Evolutionary conservation across 2,113 vertebrate species (phyloP).

Genomic region (Ardeotis arabs): DNA sequence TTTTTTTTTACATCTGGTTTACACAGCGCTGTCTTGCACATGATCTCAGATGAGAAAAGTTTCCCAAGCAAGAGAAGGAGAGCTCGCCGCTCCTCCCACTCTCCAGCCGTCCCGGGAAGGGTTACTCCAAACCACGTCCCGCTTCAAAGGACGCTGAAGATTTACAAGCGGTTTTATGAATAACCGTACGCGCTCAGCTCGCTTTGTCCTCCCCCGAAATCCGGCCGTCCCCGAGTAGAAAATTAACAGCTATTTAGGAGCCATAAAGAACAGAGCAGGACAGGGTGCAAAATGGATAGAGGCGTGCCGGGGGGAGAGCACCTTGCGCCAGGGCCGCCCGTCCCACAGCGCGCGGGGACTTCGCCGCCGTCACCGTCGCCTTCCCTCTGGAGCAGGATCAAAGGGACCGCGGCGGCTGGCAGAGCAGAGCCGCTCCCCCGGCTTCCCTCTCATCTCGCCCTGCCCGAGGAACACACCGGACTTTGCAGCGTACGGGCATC

Average conservation of each 20-base stretch:
- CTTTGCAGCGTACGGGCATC: rapidly evolving
- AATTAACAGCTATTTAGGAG: neutral
- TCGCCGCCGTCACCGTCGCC: rapidly evolving
- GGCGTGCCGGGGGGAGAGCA: rapidly evolving
- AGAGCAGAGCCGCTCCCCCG: neutral
- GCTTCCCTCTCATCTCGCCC: neutral
- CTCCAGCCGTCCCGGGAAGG: neutral
- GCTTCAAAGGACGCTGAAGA: neutral
- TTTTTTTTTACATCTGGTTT: neutral
- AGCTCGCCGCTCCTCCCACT: rapidly evolving
- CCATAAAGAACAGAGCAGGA: neutral
- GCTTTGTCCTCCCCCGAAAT: neutral
- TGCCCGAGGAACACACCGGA: rapidly evolving
- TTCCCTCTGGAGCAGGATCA: neutral
- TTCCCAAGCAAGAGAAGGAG: neutral
- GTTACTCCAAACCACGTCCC: neutral
- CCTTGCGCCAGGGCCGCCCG: neutral
- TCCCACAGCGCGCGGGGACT: rapidly evolving
- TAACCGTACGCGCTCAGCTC: neutral
- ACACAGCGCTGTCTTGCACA: rapidly evolving
- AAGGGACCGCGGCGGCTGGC: neutral
- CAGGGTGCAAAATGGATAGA: rapidly evolving
- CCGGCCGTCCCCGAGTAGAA: neutral
- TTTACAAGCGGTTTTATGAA: neutral
- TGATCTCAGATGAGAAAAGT: rapidly evolving